Evolutionary conservation across 2,888 invertebrate genomes (phyloP), one percentile per base, ranked within the genome.

Genomic region (Halocaridina rubra): DNA sequence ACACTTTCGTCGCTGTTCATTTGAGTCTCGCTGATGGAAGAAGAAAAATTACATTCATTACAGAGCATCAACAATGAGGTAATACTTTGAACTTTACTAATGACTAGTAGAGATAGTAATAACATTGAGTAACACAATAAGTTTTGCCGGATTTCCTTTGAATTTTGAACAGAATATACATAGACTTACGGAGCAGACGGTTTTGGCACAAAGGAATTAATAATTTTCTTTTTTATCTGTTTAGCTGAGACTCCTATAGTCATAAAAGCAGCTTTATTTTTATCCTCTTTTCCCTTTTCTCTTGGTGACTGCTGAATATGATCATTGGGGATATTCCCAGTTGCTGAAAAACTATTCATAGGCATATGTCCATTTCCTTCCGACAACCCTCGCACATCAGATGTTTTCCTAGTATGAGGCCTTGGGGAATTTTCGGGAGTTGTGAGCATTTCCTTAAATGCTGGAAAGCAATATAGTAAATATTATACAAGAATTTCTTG

Each of bases 151-250:
- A n/a, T n/a, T n/a, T n/a, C n/a, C n/a, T n/a, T n/a, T n/a, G n/a
- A n/a, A n/a, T n/a, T n/a, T n/a, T 19, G 24, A 53, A 74, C 16
- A 5, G 1, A n/a, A 32, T 22, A 8, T 33, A 10, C 29, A 80
- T 24, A 53, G 16, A 76, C 82, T 78, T 61, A 84, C 82, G 59
- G 46, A 13, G 82, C 46, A 88, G 94, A 94, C 91, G 96, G 95
- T 92, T 96, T 96, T 89, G 95, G 95, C 89, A 96, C 93, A 90
- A 97, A 94, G 91, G 97, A 97, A 94, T 97, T 96, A 92, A 95
- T 96, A 92, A 95, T 95, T 89, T 97, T 92, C 89, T 97, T 92
- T 89, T 96, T 93, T 89, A 95, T 93, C 90, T 96, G 96, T 77
- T 97, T 96, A 1, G 96, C 97, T 33, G 96, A 92, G 22, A 19